Evolutionary conservation across 1,140 invertebrate genomes (phyloP).

Genomic region (Drosophila athabasca): DNA sequence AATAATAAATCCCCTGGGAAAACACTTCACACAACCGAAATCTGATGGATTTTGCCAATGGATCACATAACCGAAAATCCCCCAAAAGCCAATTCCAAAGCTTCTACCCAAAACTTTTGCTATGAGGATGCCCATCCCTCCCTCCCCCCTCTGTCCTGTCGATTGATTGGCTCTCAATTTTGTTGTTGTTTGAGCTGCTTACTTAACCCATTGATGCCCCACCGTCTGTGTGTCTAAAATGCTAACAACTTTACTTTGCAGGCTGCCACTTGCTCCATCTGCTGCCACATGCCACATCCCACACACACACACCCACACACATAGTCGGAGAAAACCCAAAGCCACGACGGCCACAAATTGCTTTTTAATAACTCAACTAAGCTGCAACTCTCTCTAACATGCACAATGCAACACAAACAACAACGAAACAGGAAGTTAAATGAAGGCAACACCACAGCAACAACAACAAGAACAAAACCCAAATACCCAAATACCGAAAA

Average conservation of each 20-base stretch:
- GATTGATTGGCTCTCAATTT: conserved; percentile 29
- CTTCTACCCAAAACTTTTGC: background rate
- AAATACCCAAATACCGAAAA: conserved; percentile 19
- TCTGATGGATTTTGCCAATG: too few species aligned
- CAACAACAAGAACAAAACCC: background rate
- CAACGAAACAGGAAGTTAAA: conserved; percentile 65
- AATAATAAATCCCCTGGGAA: too few species aligned
- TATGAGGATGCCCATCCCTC: too few species aligned
- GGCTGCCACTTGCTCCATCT: conserved; percentile 65
- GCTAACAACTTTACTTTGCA: conserved; percentile 43
- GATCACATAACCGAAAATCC: too few species aligned
- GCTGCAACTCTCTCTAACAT: conserved; percentile 55
- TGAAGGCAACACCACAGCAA: conserved; percentile 63
- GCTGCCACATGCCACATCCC: conserved; percentile 47
- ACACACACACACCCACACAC: conserved; percentile 7
- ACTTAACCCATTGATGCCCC: conserved; percentile 49
- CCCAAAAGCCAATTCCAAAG: too few species aligned
- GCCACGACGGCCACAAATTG: conserved; percentile 70
- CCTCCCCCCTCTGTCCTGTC: background rate
- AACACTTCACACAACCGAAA: too few species aligned
- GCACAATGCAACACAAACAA: conserved; percentile 50
- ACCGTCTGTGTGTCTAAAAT: conserved; percentile 1
- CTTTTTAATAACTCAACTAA: conserved; percentile 81
- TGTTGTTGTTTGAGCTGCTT: conserved; percentile 31
- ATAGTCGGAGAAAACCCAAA: conserved; percentile 8